These are phyloP conservation scores for Aquatica leii DNA, from an alignment of 2,888 invertebrate genomes.

Conservation along the genomic window DNA sequence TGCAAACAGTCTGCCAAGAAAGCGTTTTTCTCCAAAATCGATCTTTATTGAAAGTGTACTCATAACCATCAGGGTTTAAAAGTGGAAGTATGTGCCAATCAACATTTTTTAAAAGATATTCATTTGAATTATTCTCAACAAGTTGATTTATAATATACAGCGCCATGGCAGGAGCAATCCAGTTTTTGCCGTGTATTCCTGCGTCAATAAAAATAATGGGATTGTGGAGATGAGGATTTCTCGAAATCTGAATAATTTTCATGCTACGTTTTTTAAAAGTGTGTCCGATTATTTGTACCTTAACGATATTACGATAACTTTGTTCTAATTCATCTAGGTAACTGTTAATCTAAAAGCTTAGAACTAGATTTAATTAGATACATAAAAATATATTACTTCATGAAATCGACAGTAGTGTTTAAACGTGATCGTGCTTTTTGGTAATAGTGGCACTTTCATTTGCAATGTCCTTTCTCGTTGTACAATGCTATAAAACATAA, in stretches of 20 bases:
- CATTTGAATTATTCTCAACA: slow-evolving; percentile 55
- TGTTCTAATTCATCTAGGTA: slow-evolving; percentile 49
- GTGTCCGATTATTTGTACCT: slow-evolving; percentile 56
- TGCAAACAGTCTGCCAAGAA: slow-evolving; percentile 63
- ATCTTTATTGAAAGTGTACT: slow-evolving; percentile 57
- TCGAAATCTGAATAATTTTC: slow-evolving; percentile 60
- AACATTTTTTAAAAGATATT: slow-evolving; percentile 55
- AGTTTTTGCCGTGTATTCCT: slow-evolving; percentile 73
- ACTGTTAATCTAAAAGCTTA: slow-evolving; percentile 53
- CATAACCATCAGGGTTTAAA: slow-evolving; percentile 66
- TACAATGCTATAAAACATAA: slow-evolving; percentile 16
- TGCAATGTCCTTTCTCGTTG: slow-evolving; percentile 26
- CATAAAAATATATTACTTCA: slow-evolving; percentile 28
- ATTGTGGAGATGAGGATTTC: slow-evolving; percentile 53
- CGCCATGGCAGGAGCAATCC: slow-evolving; percentile 70
- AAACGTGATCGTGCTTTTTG: slow-evolving; percentile 53
- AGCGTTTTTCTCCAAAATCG: slow-evolving; percentile 77
- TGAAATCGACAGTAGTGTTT: slow-evolving; percentile 57
- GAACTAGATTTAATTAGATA: neutral
- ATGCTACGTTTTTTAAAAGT: slow-evolving; percentile 59
- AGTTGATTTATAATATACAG: slow-evolving; percentile 68
- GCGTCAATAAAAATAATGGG: slow-evolving; percentile 66
- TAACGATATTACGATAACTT: slow-evolving; percentile 50
- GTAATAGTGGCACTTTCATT: too few species aligned
- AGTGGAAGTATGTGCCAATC: slow-evolving; percentile 63